phyloP scores from a whole-genome alignment of 2,888 invertebrate genomes.

The Acrobasis consociella region DNA sequence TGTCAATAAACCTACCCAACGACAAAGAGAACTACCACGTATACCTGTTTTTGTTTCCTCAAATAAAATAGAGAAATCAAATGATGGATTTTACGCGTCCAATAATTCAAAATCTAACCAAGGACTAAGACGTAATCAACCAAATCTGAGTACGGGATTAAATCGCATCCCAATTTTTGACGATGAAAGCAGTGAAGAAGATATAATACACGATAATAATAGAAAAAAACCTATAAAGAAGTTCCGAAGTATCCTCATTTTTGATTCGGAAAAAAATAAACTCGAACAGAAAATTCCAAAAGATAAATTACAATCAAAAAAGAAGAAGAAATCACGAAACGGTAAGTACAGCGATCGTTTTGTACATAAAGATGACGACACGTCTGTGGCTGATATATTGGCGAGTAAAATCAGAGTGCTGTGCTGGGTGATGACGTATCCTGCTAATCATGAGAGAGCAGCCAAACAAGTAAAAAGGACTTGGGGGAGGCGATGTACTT shows the following conservation, averaged over 20 bases:
- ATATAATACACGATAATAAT: no score
- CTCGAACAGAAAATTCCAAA: neutral
- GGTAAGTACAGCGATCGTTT: neutral
- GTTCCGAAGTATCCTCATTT: no score
- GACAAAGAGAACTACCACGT: neutral
- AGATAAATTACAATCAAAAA: neutral
- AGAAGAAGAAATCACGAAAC: neutral
- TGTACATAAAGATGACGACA: constrained; percentile 12
- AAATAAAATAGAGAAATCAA: no score
- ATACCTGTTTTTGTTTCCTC: neutral
- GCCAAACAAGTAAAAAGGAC: constrained; percentile 77
- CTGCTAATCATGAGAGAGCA: constrained; percentile 8
- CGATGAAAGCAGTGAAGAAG: no score
- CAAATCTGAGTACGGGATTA: no score
- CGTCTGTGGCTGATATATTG: constrained; percentile 11
- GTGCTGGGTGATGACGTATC: constrained; percentile 26
- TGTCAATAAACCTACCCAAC: neutral
- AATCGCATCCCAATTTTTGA: no score
- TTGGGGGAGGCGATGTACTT: constrained; percentile 93
- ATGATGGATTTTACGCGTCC: no score
- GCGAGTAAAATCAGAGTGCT: constrained; percentile 16
- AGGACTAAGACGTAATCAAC: no score
- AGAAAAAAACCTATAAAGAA: no score
- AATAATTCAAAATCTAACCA: no score
- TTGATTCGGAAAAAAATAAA: no score